Conservation (phyloP, 1,140 invertebrate genomes). For the Helicorthomorpha holstii region DNA sequence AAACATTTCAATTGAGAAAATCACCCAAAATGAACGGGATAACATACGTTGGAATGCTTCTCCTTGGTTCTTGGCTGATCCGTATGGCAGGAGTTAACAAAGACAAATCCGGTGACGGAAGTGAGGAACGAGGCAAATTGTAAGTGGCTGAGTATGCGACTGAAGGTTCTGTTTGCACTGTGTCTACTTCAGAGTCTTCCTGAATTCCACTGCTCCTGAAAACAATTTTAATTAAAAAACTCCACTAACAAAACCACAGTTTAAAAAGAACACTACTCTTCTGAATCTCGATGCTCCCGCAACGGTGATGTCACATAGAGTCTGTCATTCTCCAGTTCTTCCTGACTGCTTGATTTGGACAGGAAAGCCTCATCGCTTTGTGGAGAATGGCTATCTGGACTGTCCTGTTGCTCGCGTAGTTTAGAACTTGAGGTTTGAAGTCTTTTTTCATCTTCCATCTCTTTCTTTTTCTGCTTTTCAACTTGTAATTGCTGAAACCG, state of each 20-base stretch:
- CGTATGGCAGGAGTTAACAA: too few relatives aligned
- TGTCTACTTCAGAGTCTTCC: slow-evolving; percentile 36
- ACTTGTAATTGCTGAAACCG: background rate
- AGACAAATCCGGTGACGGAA: background rate
- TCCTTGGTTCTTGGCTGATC: too few relatives aligned
- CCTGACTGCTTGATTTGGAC: slow-evolving; percentile 37
- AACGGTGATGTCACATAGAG: slow-evolving; percentile 4
- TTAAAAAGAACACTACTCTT: slow-evolving; percentile 22
- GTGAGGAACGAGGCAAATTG: background rate
- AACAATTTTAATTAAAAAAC: background rate
- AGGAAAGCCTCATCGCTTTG: slow-evolving; percentile 32
- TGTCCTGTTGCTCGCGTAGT: slow-evolving; percentile 12
- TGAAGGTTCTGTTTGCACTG: too few relatives aligned
- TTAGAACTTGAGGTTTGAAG: slow-evolving; percentile 15
- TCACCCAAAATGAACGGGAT: too few relatives aligned
- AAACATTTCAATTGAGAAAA: too few relatives aligned
- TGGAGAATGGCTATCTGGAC: slow-evolving; percentile 13
- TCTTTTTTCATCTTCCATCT: slow-evolving; percentile 1
- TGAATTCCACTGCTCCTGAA: slow-evolving; percentile 37
- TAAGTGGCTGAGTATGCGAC: background rate
- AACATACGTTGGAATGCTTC: too few relatives aligned
- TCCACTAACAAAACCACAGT: slow-evolving; percentile 1
- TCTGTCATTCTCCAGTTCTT: slow-evolving; percentile 30
- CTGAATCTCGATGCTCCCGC: slow-evolving; percentile 19
- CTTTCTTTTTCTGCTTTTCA: background rate